Conservation (phyloP, 2,888 invertebrate species). For the Hoplodrina blanda region DNA sequence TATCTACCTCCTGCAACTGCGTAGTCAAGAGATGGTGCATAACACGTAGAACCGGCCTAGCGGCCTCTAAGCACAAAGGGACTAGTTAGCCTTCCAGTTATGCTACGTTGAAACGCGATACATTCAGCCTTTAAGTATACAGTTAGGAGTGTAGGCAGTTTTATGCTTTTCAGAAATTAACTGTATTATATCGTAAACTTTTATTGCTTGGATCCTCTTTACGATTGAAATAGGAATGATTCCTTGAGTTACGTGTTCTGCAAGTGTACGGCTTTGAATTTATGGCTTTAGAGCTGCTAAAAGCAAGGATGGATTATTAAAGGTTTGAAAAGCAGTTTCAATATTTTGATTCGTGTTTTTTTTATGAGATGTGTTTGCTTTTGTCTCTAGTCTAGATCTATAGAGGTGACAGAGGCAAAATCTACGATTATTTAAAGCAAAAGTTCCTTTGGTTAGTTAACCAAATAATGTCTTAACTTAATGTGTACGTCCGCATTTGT, state of each 20-base stretch:
- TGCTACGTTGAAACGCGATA: conserved; percentile 57
- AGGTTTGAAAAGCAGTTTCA: neutral
- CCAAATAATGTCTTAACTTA: too few relatives aligned
- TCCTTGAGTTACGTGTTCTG: neutral
- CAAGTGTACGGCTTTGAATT: neutral
- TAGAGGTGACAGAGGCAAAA: too few relatives aligned
- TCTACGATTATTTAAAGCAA: too few relatives aligned
- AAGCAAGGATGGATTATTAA: neutral
- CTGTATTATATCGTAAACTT: conserved; percentile 16
- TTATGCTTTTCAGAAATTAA: conserved; percentile 33
- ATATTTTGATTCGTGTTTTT: too few relatives aligned
- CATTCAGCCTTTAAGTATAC: conserved; percentile 28
- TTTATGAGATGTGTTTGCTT: too few relatives aligned
- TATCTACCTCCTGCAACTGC: conserved; percentile 14
- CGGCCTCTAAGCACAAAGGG: conserved; percentile 61
- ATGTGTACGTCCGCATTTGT: too few relatives aligned
- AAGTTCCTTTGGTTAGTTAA: too few relatives aligned
- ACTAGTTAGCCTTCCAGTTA: conserved; percentile 68
- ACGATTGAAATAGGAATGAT: conserved; percentile 8
- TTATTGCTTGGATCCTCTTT: conserved; percentile 19
- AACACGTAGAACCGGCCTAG: conserved; percentile 43
- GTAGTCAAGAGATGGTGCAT: conserved; percentile 42
- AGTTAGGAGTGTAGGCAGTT: conserved; percentile 30
- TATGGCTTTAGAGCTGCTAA: neutral
- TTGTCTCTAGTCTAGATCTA: too few relatives aligned